Evolutionary conservation across 2,113 vertebrate genomes (phyloP), one percentile per base, ranked within the genome.

Genomic region (Nothobranchius kuhntae): DNA sequence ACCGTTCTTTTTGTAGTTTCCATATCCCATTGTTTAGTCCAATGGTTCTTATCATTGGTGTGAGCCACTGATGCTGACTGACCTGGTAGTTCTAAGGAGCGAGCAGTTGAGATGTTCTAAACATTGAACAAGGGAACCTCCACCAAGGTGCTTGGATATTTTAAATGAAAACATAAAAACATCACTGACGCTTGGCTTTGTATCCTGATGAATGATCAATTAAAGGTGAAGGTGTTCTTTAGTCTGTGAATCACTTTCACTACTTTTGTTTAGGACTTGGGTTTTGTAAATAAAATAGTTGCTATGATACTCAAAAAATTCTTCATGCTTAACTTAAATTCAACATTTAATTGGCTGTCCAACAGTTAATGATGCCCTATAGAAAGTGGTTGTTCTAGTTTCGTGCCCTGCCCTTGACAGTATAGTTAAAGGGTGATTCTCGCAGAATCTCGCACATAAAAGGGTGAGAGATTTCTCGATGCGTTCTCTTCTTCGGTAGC

Each of bases 381-480:
- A 51, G 53, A 53, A 24, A 55, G 53, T 47, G 24, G 26, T 55
- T 45, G 60, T 57, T 54, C 17, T 14, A 11, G 53, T 65, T 68
- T 73, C 47, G 61, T 38, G 45, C 57, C 63, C 38, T 52, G 68
- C 53, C 44, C 63, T 48, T 71, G 58, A 60, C 66, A 58, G 30
- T 50, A 47, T 12, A 51, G 51, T n/a, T 44, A 71, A 48, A 68
- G 55, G 61, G 77, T 7, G 30, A 56, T 67, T 45, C 45, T 1
- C 71, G 53, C 13, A 6, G 52, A 30, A 17, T 69, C 71, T 71
- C 59, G 14, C 82, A 78, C 84, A 65, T 75, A 65, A 73, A 53
- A 71, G 78, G 73, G 59, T 80, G 77, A 68, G 85, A 85, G 82
- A 77, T 54, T 53, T 40, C 80, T 68, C 65, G 42, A 50, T 57